Evolutionary conservation across 2,113 vertebrate genomes (phyloP), one percentile per base, ranked within the genome.

Genomic region (Eulacestoma nigropectus): DNA sequence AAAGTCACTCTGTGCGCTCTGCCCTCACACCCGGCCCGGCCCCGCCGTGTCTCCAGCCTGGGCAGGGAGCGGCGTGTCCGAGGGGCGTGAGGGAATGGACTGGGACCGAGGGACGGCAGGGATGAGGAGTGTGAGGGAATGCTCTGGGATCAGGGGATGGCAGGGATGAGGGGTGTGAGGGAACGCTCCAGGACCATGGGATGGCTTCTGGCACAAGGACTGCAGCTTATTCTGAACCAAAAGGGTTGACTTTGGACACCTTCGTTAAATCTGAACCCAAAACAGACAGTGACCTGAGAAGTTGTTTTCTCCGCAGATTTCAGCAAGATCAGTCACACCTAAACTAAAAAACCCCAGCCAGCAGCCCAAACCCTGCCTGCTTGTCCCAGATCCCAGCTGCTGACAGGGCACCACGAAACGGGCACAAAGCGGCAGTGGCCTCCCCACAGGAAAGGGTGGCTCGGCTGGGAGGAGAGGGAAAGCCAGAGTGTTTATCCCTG

Each of bases 351-450:
- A 12, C 2, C 20, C 14, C 37, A 32, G 6, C 4, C 33, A 44
- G 8, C 29, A 62, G 47, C 26, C n/a, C 68, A 20, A 57, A 22
- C 12, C 18, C 47, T 7, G 56, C 6, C 2, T 50, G 35, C 55
- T 10, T 22, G 50, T 19, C 47, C 60, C 11, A 30, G 41, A 30
- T 26, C 17, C 49, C 47, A 49, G 10, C 29, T 4, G 11, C 44
- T 11, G 46, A 7, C 37, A 32, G 39, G 0, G 13, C 16, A 30
- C 6, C 7, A 22, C 5, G 23, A 8, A 55, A 63, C 0, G 15
- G n/a, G 32, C 53, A 39, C 37, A 2, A 5, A 60, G 33, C 0
- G 16, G 18, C 26, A 82, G 42, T 3, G 2, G 2, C 4, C 11
- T 26, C 42, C 59, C 50, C 26, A 10, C 29, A 16, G 55, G 42